These are phyloP conservation scores for Tenebrosternarchus preto DNA, from an alignment of 2,113 vertebrate genomes.

Conservation along the genomic window DNA sequence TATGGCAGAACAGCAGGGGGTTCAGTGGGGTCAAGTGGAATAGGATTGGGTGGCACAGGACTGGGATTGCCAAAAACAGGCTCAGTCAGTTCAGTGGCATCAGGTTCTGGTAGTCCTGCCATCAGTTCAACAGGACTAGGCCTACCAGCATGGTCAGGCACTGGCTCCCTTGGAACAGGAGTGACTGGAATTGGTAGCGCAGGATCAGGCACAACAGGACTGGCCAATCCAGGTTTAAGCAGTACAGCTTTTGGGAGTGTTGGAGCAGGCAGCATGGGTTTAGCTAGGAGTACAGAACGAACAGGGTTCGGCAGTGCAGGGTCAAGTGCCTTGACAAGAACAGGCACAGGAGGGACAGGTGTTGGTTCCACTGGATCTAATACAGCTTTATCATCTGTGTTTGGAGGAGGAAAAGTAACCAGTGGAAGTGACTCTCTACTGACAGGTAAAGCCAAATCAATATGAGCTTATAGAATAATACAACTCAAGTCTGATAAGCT, in stretches of 20 bases:
- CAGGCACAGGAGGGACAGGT: background rate
- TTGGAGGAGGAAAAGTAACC: conserved; percentile 47
- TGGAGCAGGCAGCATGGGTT: conserved; percentile 1
- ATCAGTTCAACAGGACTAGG: conserved; percentile 2
- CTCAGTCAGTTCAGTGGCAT: background rate
- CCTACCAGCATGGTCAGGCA: background rate
- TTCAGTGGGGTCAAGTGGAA: background rate
- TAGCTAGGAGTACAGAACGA: conserved; percentile 1
- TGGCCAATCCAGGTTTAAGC: background rate
- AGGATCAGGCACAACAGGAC: conserved; percentile 1
- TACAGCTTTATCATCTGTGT: background rate
- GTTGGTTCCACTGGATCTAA: background rate
- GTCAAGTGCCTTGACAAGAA: background rate
- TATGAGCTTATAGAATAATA: background rate
- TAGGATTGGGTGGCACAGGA: background rate
- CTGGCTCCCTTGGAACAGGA: background rate
- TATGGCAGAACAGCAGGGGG: background rate
- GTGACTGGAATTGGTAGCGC: background rate
- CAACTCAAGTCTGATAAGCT: background rate
- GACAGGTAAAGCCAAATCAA: conserved; percentile 50
- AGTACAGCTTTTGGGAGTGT: background rate
- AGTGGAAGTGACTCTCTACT: background rate
- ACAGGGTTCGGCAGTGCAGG: background rate
- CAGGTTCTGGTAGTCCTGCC: background rate
- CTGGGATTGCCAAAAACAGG: background rate